These are phyloP conservation scores for Onychomys arenicola DNA, from an alignment of 2,797 vertebrate species.

Conservation along the genomic window DNA sequence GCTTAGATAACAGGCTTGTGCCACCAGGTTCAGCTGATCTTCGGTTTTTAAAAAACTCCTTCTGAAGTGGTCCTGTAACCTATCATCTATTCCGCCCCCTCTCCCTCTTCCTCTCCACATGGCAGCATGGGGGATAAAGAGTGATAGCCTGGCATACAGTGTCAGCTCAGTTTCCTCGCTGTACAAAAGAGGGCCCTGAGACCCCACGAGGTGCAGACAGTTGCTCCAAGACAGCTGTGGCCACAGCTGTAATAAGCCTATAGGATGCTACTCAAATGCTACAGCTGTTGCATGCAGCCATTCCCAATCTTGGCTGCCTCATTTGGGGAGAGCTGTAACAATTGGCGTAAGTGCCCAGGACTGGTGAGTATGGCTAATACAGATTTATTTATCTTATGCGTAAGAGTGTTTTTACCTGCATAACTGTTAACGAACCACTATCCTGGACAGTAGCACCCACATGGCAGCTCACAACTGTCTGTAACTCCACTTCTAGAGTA, in stretches of 20 bases:
- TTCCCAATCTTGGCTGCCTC: not conserved
- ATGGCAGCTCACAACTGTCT: not conserved
- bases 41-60: not conserved
- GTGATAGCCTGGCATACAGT: not conserved
- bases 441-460: not conserved
- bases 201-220: not conserved
- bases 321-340: not conserved
- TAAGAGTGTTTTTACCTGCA: not conserved
- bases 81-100: not conserved
- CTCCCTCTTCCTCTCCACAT: not conserved
- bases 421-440: not conserved
- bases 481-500: not conserved
- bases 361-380: not conserved
- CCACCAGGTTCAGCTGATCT: not conserved
- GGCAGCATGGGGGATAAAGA: not conserved
- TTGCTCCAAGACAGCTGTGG: not conserved
- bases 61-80: constrained; percentile 1
- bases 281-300: not conserved
- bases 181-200: not conserved
- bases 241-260: not conserved
- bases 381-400: not conserved
- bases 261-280: not conserved
- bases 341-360: not conserved
- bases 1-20: not conserved
- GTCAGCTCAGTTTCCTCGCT: not conserved